A percentile compares a stretch with the other conserved stretches of the same genome.
Evolutionary conservation across 2,113 vertebrate genomes (phyloP).

Genomic region (Istiophorus platypterus): DNA sequence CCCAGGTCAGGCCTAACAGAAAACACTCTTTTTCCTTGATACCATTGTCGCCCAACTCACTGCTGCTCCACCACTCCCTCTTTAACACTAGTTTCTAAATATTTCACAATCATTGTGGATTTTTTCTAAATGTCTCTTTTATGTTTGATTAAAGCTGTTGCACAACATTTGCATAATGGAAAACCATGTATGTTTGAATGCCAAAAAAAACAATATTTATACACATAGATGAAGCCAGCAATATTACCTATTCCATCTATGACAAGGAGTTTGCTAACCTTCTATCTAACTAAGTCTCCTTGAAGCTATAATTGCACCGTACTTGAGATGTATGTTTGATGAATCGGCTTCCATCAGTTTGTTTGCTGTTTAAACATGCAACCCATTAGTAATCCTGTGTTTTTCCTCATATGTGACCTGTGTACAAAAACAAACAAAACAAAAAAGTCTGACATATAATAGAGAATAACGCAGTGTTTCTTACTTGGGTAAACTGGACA

Average conservation of each 20-base stretch:
- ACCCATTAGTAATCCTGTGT: background rate
- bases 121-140: background rate
- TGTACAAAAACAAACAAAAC: background rate
- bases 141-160: background rate
- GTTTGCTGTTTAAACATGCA: background rate
- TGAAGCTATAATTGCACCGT: background rate
- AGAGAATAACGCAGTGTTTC: constrained; percentile 2
- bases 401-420: background rate
- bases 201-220: background rate
- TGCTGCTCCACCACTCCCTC: no score
- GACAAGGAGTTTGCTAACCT: background rate
- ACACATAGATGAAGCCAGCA: background rate
- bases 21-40: no score
- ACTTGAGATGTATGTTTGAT: background rate
- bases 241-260: background rate
- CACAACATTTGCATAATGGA: background rate
- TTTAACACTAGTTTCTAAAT: background rate
- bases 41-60: no score
- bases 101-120: background rate
- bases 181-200: background rate
- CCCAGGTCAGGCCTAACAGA: no score
- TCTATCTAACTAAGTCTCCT: background rate
- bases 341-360: background rate
- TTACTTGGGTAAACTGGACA: background rate
- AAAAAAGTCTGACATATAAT: background rate